Conservation (phyloP, 92 coral and sea anemone genomes). For the Zoanthus gigantus region DNA sequence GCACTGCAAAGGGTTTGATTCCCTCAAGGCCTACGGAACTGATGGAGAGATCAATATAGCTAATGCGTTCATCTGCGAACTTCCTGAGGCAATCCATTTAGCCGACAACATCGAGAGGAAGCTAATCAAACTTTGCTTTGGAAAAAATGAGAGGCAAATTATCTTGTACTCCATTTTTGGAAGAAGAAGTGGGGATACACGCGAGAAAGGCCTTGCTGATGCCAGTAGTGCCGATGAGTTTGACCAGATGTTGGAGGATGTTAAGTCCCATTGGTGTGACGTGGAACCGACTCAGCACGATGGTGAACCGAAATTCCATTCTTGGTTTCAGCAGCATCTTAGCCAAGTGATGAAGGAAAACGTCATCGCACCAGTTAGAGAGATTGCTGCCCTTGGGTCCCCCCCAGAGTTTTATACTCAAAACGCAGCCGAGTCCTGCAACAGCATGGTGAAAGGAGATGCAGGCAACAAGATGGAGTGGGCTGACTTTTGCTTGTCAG, state of each 20-base stretch:
- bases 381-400: conserved; percentile 66
- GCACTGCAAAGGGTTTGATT: conserved; percentile 53
- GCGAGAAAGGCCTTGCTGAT: conserved; percentile 66
- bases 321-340: conserved; percentile 60
- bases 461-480: conserved; percentile 63
- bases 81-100: conserved; percentile 64
- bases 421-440: conserved; percentile 62
- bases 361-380: conserved; percentile 62
- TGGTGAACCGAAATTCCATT: conserved; percentile 59
- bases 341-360: conserved; percentile 66
- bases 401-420: conserved; percentile 70
- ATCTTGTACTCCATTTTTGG: conserved; percentile 61
- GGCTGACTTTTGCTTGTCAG: conserved; percentile 64
- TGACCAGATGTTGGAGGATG: conserved; percentile 59
- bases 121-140: conserved; percentile 54
- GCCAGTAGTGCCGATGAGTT: conserved; percentile 61
- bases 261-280: conserved; percentile 48
- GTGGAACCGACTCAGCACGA: conserved; percentile 60
- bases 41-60: conserved; percentile 70
- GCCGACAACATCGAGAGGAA: conserved; percentile 65
- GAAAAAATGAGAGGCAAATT: conserved; percentile 45
- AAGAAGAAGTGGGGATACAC: conserved; percentile 43
- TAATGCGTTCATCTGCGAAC: conserved; percentile 67
- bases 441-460: conserved; percentile 59
- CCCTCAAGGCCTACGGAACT: conserved; percentile 60